Percentiles rank a stretch among this genome's conserved stretches.
These are phyloP conservation scores for Bergia sp. DNA, from an alignment of 92 coral and sea anemone genomes.

Conservation along the genomic window DNA sequence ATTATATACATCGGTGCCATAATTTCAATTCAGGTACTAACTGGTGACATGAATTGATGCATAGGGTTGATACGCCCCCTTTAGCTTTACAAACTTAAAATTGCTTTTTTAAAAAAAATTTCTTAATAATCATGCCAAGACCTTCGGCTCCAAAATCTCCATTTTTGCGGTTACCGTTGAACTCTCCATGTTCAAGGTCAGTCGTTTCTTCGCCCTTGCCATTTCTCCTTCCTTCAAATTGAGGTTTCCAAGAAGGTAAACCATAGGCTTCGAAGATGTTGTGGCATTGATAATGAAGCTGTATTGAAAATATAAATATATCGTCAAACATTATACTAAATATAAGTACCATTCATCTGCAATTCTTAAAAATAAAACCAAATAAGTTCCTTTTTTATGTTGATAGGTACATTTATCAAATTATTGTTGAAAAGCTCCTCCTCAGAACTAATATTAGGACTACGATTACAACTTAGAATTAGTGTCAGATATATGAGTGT, in stretches of 20 bases:
- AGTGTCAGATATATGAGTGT: neutral
- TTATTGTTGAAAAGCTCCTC: neutral
- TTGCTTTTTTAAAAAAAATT: too few species aligned
- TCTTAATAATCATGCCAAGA: too few species aligned
- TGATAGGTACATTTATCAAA: too few species aligned
- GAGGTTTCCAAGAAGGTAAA: neutral
- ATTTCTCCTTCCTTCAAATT: neutral
- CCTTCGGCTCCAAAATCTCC: neutral
- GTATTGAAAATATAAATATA: neutral
- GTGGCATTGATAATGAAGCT: neutral
- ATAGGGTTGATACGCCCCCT: too few species aligned
- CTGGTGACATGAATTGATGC: too few species aligned
- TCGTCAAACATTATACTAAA: neutral
- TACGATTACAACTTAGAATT: neutral
- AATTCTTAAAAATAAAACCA: too few species aligned
- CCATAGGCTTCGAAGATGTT: neutral
- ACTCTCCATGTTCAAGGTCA: neutral
- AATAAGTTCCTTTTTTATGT: too few species aligned
- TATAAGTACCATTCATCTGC: too few species aligned
- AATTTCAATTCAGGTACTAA: too few species aligned
- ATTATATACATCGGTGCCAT: too few species aligned
- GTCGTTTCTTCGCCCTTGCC: neutral
- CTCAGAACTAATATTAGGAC: neutral
- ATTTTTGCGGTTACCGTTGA: neutral
- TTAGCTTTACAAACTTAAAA: too few species aligned